These are phyloP conservation scores for Borostomias antarcticus DNA, from an alignment of 2,797 vertebrate species.

Conservation along the genomic window DNA sequence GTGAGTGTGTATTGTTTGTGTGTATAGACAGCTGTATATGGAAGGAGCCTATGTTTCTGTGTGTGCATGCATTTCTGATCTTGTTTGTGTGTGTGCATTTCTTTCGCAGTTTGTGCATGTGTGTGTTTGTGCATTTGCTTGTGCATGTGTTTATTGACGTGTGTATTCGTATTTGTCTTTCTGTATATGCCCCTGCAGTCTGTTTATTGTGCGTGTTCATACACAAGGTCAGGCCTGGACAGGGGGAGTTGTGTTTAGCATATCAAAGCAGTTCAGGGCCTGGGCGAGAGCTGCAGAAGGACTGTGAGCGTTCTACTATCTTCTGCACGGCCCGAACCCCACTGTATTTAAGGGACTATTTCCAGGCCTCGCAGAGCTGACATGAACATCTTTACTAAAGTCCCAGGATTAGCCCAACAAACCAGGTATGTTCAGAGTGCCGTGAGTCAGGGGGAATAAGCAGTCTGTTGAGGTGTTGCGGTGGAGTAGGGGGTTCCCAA, in stretches of 20 bases:
- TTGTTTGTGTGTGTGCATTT: slow-evolving; percentile 4
- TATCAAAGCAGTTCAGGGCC: slow-evolving; percentile 71
- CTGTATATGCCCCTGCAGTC: slow-evolving; percentile 25
- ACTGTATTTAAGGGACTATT: slow-evolving; percentile 77
- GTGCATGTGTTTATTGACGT: slow-evolving; percentile 4
- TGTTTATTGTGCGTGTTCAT: slow-evolving; percentile 31
- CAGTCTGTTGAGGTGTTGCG: neutral
- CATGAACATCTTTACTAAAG: slow-evolving; percentile 84
- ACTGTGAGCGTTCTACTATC: slow-evolving; percentile 72
- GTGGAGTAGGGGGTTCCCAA: neutral
- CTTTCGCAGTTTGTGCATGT: slow-evolving; percentile 6
- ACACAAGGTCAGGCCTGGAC: neutral
- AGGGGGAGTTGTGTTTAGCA: slow-evolving; percentile 70
- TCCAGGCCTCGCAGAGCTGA: slow-evolving; percentile 72
- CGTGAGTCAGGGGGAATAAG: slow-evolving; percentile 11
- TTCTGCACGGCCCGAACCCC: slow-evolving; percentile 45
- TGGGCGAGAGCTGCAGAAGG: slow-evolving; percentile 58
- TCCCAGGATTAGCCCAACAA: slow-evolving; percentile 80
- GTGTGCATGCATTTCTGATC: slow-evolving; percentile 7
- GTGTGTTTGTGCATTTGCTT: slow-evolving; percentile 6
- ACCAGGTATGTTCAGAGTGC: slow-evolving; percentile 74
- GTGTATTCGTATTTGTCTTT: slow-evolving; percentile 9
- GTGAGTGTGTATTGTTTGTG: slow-evolving; percentile 7
- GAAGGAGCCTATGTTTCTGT: no score
- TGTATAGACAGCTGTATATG: neutral